phyloP scores from a whole-genome alignment of 2,888 invertebrate species.

The Chloroclystis v-ata region DNA sequence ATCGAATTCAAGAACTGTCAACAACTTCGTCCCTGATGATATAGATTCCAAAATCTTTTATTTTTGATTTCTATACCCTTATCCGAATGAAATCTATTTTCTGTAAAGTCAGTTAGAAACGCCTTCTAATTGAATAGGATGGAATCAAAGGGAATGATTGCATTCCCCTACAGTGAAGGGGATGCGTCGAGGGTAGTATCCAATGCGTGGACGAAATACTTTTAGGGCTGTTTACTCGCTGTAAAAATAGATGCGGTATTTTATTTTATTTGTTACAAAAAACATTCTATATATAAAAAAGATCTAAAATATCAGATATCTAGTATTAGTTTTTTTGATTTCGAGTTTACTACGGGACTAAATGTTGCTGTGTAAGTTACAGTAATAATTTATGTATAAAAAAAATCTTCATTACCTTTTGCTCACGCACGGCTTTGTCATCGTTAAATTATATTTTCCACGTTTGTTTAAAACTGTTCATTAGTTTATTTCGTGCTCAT shows the following conservation, averaged over 20 bases:
- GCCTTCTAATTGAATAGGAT: slow-evolving; percentile 75
- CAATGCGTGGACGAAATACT: slow-evolving; percentile 71
- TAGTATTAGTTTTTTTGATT: too few species aligned
- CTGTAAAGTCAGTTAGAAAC: slow-evolving; percentile 62
- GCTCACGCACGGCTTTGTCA: too few species aligned
- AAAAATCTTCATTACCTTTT: too few species aligned
- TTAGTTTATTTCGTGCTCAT: too few species aligned
- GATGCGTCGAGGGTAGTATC: slow-evolving; percentile 58
- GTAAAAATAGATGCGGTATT: slow-evolving; percentile 25
- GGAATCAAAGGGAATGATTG: slow-evolving; percentile 77
- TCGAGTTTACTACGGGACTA: too few species aligned
- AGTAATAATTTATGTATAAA: too few species aligned
- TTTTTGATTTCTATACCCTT: slow-evolving; percentile 25
- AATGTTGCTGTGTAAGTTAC: too few species aligned
- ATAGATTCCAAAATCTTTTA: slow-evolving; percentile 20
- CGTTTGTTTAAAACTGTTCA: too few species aligned
- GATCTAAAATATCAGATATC: too few species aligned
- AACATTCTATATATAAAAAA: too few species aligned
- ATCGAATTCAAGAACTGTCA: not conserved
- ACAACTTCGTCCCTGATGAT: not conserved
- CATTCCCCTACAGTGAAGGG: slow-evolving; percentile 68
- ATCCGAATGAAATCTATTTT: slow-evolving; percentile 39
- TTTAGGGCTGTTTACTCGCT: slow-evolving; percentile 44
- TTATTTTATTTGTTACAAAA: not conserved
- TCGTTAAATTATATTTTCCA: too few species aligned